Base-by-base conservation (phyloP, 2,888 invertebrate genomes). In the Drosophila phalerata region DNA sequence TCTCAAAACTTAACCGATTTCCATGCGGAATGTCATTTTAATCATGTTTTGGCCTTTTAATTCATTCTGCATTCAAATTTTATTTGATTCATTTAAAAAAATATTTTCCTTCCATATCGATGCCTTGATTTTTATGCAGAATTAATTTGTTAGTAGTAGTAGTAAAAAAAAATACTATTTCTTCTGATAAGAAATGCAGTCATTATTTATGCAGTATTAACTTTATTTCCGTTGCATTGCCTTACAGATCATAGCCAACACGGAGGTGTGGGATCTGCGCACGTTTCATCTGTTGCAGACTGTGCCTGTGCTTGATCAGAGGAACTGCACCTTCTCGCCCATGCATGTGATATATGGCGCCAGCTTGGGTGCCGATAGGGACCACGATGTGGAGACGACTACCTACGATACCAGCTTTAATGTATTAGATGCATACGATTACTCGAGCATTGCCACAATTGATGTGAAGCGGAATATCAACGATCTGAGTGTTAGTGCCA, bases 261-360 rank as follows among this genome's bases (percentile, higher is more conserved):
- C 98, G 0, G 99, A 99, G 94, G 98, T 99, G 58, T 99, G 99
- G 99, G 99, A 99, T 92, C 93, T 99, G 28, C 94, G 99, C 80
- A 98, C 98, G 43, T 99, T 98, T 92, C 97, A 98, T 90, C 93
- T 99, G 43, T 93, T 99, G 37, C 95, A 98, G 91, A 99, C 99
- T 0, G 98, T 99, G 55, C 97, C 98, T 1, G 96, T 97, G 0
- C 93, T 99, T 72, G 98, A 99, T 91, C 97, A 98, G 91, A 98
- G 98, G 51, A 79, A 80, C 34, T 95, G 98, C 5, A 94, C 96
- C 68, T 99, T 99, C 93, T 98, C 98, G 65, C 96, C 97, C 3
- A 94, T 96, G 60, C 96, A 96, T 82, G 96, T 97, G 30, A 95
- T 99, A 69, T 99, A 98, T 93, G 98, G 98, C 13, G 95, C 97